These are phyloP conservation scores for Scaptodrosophila lebanonensis DNA, from an alignment of 1,140 invertebrate species.

Conservation along the genomic window DNA sequence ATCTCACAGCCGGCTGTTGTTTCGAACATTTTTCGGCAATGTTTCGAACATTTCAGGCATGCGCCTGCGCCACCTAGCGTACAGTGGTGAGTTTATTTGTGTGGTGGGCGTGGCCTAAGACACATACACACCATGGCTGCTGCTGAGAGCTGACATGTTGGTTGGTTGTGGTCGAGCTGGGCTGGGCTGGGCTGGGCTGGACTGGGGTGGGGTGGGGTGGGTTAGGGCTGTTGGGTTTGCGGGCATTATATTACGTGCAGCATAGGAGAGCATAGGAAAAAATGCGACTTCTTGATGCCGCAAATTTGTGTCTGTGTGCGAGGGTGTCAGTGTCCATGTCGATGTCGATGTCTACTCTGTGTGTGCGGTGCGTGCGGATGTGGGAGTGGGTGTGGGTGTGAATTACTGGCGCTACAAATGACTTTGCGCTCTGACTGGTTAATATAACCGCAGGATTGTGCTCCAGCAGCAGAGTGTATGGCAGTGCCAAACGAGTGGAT, in stretches of 20 bases:
- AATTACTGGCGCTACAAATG: constrained; percentile 46
- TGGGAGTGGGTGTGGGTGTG: constrained; percentile 1
- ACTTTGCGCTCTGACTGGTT: constrained; percentile 77
- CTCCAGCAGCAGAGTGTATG: constrained; percentile 28
- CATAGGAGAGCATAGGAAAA: constrained; percentile 68
- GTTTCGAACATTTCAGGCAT: constrained; percentile 12
- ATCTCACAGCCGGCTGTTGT: constrained; percentile 26
- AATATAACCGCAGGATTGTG: constrained; percentile 77
- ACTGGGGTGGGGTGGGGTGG: background rate
- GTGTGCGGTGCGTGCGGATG: background rate
- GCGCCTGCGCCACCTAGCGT: constrained; percentile 24
- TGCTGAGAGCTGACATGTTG: too few relatives aligned
- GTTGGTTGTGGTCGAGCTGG: too few relatives aligned
- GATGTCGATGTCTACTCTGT: background rate
- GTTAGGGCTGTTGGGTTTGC: background rate
- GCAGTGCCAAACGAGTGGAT: background rate
- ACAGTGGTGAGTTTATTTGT: constrained; percentile 62
- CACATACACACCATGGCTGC: background rate
- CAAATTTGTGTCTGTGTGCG: constrained; percentile 64
- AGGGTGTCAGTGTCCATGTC: constrained; percentile 2
- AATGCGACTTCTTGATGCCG: constrained; percentile 77
- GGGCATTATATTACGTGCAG: too few relatives aligned
- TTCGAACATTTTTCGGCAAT: constrained; percentile 25
- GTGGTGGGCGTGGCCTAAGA: constrained; percentile 44
- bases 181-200: too few relatives aligned